Percentiles rank a stretch among this genome's conserved stretches.
Conservation (phyloP, 2,797 vertebrate genomes). For the Oophaga sylvatica region DNA sequence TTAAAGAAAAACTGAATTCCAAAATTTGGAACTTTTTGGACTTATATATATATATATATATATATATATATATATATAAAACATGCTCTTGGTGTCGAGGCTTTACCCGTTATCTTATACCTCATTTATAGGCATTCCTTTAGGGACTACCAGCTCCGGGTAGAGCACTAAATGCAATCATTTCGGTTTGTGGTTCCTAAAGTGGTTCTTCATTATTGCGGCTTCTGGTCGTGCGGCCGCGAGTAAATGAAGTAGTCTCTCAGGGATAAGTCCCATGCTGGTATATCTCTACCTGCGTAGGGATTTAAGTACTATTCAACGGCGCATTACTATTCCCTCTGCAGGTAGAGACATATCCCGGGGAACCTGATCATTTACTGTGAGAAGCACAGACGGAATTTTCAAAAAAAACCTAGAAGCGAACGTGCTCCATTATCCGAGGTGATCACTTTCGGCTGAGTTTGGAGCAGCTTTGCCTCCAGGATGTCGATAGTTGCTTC, state of each 20-base stretch:
- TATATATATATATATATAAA: too few relatives aligned
- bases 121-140: not conserved
- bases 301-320: not conserved
- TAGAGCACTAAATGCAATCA: not conserved
- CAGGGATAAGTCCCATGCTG: not conserved
- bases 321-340: not conserved
- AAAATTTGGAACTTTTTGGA: too few relatives aligned
- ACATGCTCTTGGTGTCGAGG: too few relatives aligned
- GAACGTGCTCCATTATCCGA: not conserved
- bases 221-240: not conserved
- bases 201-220: conserved; percentile 1
- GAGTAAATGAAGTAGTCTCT: not conserved
- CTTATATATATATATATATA: too few relatives aligned
- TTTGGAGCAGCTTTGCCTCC: not conserved
- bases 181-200: conserved; percentile 3
- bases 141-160: not conserved
- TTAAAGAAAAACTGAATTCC: too few relatives aligned
- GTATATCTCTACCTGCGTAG: not conserved
- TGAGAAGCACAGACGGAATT: not conserved
- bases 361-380: not conserved
- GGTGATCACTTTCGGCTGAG: not conserved
- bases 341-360: not conserved
- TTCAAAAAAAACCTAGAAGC: not conserved
- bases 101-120: not conserved
- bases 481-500: not conserved